phyloP scores from a whole-genome alignment of 2,888 invertebrate genomes.

The Lycia hirtaria region DNA sequence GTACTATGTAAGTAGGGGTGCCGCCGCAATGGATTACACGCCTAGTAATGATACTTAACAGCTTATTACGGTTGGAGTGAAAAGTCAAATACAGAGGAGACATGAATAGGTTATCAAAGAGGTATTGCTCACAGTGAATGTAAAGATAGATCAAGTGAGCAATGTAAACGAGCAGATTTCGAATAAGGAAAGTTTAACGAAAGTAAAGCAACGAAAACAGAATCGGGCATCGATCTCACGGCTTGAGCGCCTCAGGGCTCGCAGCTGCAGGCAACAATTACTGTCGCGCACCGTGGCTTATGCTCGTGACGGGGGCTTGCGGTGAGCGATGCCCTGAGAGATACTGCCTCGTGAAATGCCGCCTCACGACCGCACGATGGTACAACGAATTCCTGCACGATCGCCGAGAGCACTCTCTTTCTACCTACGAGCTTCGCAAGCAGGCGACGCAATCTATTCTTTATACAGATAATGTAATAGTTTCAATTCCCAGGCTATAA shows the following conservation, averaged over 20 bases:
- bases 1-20: constrained; percentile 58
- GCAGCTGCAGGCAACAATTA: constrained; percentile 81
- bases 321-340: constrained; percentile 75
- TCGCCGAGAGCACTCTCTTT: constrained; percentile 56
- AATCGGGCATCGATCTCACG: constrained; percentile 66
- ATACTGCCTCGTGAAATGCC: constrained; percentile 80
- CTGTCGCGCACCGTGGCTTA: constrained; percentile 72
- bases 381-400: constrained; percentile 73
- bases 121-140: constrained; percentile 8
- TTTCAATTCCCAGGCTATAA: neutral
- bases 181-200: constrained; percentile 35
- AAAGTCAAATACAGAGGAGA: constrained; percentile 61
- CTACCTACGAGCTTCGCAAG: constrained; percentile 37
- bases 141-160: neutral
- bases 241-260: constrained; percentile 62
- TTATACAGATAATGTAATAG: neutral
- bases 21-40: constrained; percentile 71
- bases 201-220: constrained; percentile 38
- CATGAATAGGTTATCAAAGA: constrained; percentile 11
- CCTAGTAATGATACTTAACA: constrained; percentile 71
- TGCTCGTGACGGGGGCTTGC: constrained; percentile 80
- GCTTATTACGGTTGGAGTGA: constrained; percentile 68
- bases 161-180: constrained; percentile 10
- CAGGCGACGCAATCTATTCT: constrained; percentile 1
- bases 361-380: constrained; percentile 76